phyloP scores from a whole-genome alignment of 2,888 invertebrate species.

The Lacanobia wlatinum region DNA sequence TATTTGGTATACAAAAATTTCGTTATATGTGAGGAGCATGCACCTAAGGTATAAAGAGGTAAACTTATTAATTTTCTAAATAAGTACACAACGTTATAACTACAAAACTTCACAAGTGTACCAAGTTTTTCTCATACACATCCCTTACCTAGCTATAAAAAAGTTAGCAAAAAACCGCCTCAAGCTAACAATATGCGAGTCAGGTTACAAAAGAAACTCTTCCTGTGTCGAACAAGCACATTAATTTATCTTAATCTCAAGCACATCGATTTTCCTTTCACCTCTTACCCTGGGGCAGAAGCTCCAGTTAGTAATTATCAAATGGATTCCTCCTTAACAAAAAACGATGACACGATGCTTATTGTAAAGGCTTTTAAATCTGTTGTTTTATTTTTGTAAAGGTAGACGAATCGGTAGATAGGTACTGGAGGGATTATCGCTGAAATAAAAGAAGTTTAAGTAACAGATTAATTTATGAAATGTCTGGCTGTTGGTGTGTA shows the following conservation, averaged over 20 bases:
- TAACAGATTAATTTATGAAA: no score
- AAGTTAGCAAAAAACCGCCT: constrained; percentile 5
- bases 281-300: constrained; percentile 3
- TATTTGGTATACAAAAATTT: no score
- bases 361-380: constrained; percentile 16
- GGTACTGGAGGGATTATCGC: not conserved
- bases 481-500: no score
- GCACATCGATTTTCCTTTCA: constrained; percentile 51
- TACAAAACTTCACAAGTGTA: no score
- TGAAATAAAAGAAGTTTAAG: not conserved
- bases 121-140: not conserved
- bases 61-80: no score
- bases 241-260: constrained; percentile 48
- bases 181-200: constrained; percentile 14
- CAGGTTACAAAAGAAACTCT: constrained; percentile 29
- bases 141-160: not conserved
- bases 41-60: no score
- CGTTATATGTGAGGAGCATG: no score
- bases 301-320: constrained; percentile 30
- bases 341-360: constrained; percentile 34
- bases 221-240: constrained; percentile 37
- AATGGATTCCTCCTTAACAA: constrained; percentile 38
- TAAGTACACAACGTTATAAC: no score
- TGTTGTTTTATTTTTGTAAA: constrained; percentile 6
- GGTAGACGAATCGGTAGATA: not conserved